Evolutionary conservation across 2,113 vertebrate genomes (phyloP).

Genomic region (Festucalex cinctus): DNA sequence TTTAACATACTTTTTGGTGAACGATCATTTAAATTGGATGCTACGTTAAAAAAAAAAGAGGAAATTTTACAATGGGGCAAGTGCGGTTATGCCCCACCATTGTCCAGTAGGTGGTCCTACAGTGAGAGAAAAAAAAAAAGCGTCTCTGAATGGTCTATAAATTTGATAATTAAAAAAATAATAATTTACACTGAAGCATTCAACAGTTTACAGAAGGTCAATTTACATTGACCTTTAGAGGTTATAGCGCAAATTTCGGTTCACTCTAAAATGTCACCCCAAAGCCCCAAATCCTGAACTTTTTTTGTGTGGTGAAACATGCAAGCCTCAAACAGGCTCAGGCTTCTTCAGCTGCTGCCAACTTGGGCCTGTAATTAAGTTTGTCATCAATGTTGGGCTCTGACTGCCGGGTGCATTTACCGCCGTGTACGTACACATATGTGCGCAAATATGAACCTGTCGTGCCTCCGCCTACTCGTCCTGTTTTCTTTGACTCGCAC

Average conservation of each 20-base stretch:
- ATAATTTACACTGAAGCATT: neutral
- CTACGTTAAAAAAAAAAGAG: too few species aligned
- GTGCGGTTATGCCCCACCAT: too few species aligned
- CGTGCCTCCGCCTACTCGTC: constrained; percentile 19
- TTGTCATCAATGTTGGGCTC: constrained; percentile 67
- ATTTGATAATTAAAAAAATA: too few species aligned
- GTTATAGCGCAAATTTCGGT: neutral
- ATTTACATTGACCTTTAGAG: neutral
- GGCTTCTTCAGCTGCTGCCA: constrained; percentile 63
- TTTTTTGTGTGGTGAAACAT: neutral
- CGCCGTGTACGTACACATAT: constrained; percentile 5
- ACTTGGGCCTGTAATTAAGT: constrained; percentile 69
- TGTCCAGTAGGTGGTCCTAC: too few species aligned
- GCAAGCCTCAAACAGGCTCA: neutral
- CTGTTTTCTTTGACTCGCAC: constrained; percentile 8
- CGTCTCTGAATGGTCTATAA: too few species aligned
- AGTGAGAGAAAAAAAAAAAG: too few species aligned
- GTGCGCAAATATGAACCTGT: constrained; percentile 14
- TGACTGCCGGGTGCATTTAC: constrained; percentile 71
- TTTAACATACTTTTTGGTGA: too few species aligned
- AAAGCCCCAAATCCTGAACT: neutral
- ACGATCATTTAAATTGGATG: too few species aligned
- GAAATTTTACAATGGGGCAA: too few species aligned
- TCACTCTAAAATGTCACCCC: neutral
- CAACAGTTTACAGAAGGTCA: neutral